Evolutionary conservation across 2,797 vertebrate genomes (phyloP), one percentile per base, ranked within the genome.

Genomic region (Gallinago stenura): DNA sequence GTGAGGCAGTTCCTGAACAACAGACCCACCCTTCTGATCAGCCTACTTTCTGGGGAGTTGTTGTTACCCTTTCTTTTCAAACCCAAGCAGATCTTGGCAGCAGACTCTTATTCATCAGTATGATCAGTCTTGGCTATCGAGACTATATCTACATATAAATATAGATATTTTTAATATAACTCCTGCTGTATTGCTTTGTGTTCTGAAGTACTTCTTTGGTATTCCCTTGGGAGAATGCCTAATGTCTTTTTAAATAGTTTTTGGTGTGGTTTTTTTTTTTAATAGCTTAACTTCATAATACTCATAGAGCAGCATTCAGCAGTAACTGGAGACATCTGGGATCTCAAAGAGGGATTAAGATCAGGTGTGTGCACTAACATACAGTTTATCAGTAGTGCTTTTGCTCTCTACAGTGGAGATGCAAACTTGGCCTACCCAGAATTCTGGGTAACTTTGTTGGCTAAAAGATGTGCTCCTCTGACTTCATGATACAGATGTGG

Each of bases 101-200:
- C 48, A 65, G 33, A 28, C 41, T 73, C 20, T 48, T 0, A 3
- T 76, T 65, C 15, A 24, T 3, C 7, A 21, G 6, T 41, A 4
- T 24, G 31, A 66, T 65, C 76, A 39, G 46, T 61, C 60, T 76
- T 73, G 56, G 10, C 43, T 86, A 26, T 80, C n/a, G 22, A 33
- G 37, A 31, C 35, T 50, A 1, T 48, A n/a, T 81, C 33, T 66
- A 12, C 28, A 2, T 65, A 21, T 54, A 0, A 1, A 2, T 13
- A 26, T 73, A 64, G 64, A 16, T 70, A 19, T 24, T 79, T 72
- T 75, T 54, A 61, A 80, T 35, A 35, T 35, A 35, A 35, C 31
- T 77, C 7, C 53, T 77, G 51, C n/a, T 7, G 19, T 48, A 4
- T 20, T 65, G 15, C 50, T 69, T 58, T 60, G 35, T 78, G 20